Base-by-base conservation (phyloP, 2,888 invertebrate species). In the Platycheirus rosarum region DNA sequence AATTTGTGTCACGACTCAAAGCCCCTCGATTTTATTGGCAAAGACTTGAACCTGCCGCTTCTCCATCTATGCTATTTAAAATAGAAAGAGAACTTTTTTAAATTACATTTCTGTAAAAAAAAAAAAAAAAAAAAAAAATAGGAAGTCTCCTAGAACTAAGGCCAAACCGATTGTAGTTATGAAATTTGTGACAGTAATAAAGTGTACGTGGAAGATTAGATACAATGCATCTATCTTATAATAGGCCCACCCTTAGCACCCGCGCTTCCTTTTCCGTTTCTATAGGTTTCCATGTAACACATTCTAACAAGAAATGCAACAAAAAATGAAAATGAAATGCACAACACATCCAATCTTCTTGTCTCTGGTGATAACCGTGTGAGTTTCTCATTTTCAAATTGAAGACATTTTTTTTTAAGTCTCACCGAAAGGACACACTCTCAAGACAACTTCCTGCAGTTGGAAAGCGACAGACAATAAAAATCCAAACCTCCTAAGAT, bases 121-220 rank as follows among this genome's bases (percentile, higher is more conserved):
- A 44, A 6, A 37, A 26, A 49, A 6, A 53, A 35, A 23, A n/a
- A 32, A 2, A 8, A 46, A 9, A 14, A n/a, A 23, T 6, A n/a
- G n/a, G n/a, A n/a, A n/a, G n/a, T n/a, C n/a, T n/a, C n/a, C 29
- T 65, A 74, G 40, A 35, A 69, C 42, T 11, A 70, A 74, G 26
- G 32, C 29, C 62, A 53, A 82, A 68, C 49, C 63, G 77, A 77
- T 82, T 63, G 73, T 71, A 77, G 82, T 82, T 77, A 77, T 82
- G 82, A 82, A 71, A 68, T 66, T 71, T 77, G 82, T 82, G 82
- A 77, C 82, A 82, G 63, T 82, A 73, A 77, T 77, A 77, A 82
- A 77, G 77, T 77, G n/a, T n/a, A 82, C 73, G 70, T 18, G 2
- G 8, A 44, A 44, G 11, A 29, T 42, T 68, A 63, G 55, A 74